Evolutionary conservation across 2,113 vertebrate species (phyloP).

Genomic region (Hirundichthys speculiger): DNA sequence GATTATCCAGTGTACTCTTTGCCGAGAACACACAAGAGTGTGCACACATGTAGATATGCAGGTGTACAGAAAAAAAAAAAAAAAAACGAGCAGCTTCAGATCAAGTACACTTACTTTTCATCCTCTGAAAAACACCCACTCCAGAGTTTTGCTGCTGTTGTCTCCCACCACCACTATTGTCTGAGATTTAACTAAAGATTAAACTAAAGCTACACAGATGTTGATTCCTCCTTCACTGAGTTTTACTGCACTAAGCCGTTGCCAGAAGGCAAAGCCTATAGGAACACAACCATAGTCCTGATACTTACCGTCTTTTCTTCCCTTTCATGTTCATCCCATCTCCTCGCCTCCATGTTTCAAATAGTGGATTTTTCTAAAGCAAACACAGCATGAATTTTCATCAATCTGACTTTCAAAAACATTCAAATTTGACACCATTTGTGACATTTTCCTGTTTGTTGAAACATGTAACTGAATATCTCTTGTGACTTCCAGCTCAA

Average conservation of each 20-base stretch:
- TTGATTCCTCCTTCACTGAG: constrained; percentile 41
- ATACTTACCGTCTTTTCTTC: constrained; percentile 44
- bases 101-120: constrained; percentile 27
- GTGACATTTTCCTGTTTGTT: no score
- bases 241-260: constrained; percentile 45
- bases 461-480: no score
- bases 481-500: no score
- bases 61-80: no score
- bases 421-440: constrained; percentile 41
- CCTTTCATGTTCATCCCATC: constrained; percentile 34
- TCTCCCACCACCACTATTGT: neutral
- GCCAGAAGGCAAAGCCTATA: constrained; percentile 66
- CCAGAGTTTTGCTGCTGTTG: constrained; percentile 20
- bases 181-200: constrained; percentile 50
- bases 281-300: constrained; percentile 59
- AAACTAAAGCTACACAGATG: constrained; percentile 60
- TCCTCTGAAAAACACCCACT: constrained; percentile 14
- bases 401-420: constrained; percentile 47
- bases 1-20: constrained; percentile 61
- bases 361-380: constrained; percentile 41
- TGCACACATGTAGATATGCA: neutral
- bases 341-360: constrained; percentile 30
- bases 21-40: constrained; percentile 20
- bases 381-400: constrained; percentile 41
- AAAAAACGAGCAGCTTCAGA: neutral